Evolutionary conservation across 2,113 vertebrate species (phyloP), one percentile per base, ranked within the genome.

Genomic region (Callorhinus ursinus): DNA sequence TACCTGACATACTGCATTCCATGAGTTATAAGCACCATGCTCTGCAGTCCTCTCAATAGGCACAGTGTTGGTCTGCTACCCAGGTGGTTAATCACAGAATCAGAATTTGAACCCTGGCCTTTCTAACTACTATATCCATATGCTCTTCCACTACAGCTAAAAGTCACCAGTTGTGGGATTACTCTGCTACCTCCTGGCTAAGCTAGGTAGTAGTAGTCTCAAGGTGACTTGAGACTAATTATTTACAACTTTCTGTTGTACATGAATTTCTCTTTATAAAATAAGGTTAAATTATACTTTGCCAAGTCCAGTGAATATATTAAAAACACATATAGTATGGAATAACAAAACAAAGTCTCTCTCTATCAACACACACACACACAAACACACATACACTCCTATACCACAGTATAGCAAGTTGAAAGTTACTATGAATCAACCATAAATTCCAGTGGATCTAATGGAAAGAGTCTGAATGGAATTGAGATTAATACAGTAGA

Each of bases 401-500:
- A 31, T 7, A 22, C 69, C 10, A 61, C 5, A 87, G 3, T 12
- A 77, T 2, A 88, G 24, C 22, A 95, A 85, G 42, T 72, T 95
- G 87, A 96, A 97, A 93, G 83, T 93, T 93, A 96, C 53, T 77
- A 8, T 80, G 15, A 42, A 63, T 77, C 84, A 96, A 71, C 55
- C 33, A 84, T 95, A 96, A 93, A 96, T 96, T 82, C 39, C 53
- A 7, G 1, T 82, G 46, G 53, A 88, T 74, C 63, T 96, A 94
- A 63, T n/a, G 36, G 57, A 92, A 91, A 94, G 55, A 61, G 13
- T 93, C 92, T 65, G 65, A 89, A 67, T 88, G 14, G 90, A 96
- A 94, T 90, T 90, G 92, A 98, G 95, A 96, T 95, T 95, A 95
- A 98, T 96, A 96, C 22, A 95, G 49, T 61, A 96, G 77, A 69